These are phyloP conservation scores for Drosophila percnosoma DNA, from an alignment of 2,888 invertebrate species.

Conservation along the genomic window DNA sequence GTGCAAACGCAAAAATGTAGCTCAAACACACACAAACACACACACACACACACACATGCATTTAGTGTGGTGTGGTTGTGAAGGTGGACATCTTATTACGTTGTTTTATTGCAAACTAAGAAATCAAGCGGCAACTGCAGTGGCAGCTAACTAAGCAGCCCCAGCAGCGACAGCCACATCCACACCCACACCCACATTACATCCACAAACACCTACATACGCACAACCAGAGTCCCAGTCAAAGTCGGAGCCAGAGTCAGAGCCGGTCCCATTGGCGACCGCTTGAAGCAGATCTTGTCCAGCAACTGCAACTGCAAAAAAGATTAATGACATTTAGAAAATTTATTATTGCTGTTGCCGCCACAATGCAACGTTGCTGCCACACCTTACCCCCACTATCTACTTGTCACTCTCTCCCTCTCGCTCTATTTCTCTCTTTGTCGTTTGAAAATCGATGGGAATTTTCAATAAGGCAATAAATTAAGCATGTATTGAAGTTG, in stretches of 20 bases:
- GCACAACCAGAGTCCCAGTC: neutral
- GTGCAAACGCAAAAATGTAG: constrained; percentile 45
- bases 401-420: neutral
- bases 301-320: constrained; percentile 55
- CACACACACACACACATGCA: constrained; percentile 18
- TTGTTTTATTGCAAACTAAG: constrained; percentile 78
- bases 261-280: neutral
- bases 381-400: constrained; percentile 22
- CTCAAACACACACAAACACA: constrained; percentile 35
- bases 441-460: constrained; percentile 42
- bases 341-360: constrained; percentile 75
- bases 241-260: neutral
- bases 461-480: constrained; percentile 77
- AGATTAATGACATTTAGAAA: constrained; percentile 79
- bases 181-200: neutral
- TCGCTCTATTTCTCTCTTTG: neutral
- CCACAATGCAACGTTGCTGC: constrained; percentile 55
- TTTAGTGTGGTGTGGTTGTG: constrained; percentile 43
- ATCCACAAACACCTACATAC: neutral
- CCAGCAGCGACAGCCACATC: neutral
- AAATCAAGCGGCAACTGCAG: constrained; percentile 53
- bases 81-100: constrained; percentile 71
- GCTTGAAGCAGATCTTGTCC: constrained; percentile 15
- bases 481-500: constrained; percentile 48
- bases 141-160: constrained; percentile 46